Evolutionary conservation across 92 coral and sea anemone genomes (phyloP).

Genomic region (Parazoanthus atlanticus): DNA sequence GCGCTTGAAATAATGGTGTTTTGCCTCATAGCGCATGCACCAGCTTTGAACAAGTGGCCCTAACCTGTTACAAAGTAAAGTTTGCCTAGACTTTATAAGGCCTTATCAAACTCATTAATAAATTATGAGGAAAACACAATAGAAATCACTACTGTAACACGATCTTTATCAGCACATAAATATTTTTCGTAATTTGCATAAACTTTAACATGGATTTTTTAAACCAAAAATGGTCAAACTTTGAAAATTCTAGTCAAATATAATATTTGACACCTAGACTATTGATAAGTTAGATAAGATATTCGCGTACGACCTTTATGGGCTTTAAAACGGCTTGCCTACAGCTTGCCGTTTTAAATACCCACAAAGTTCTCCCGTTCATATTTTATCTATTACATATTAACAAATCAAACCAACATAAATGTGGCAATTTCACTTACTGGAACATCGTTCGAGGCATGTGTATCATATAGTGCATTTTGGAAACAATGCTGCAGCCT

Average conservation of each 20-base stretch:
- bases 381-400: too few relatives aligned
- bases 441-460: conserved; percentile 68
- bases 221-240: too few relatives aligned
- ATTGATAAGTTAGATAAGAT: too few relatives aligned
- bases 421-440: conserved; percentile 52
- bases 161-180: background rate
- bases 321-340: too few relatives aligned
- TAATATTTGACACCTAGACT: too few relatives aligned
- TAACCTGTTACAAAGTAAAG: too few relatives aligned
- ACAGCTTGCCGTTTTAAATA: too few relatives aligned
- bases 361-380: too few relatives aligned
- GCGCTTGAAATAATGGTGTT: conserved; percentile 72
- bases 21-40: conserved; percentile 78
- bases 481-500: conserved; percentile 61
- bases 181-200: background rate
- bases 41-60: conserved; percentile 78
- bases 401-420: conserved; percentile 18
- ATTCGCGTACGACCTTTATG: too few relatives aligned
- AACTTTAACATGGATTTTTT: too few relatives aligned
- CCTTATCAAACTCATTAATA: conserved; percentile 1
- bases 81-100: too few relatives aligned
- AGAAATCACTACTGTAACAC: background rate
- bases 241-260: too few relatives aligned
- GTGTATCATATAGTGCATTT: conserved; percentile 77
- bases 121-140: background rate